phyloP scores from a whole-genome alignment of 1,140 invertebrate genomes.

The Chelonus insularis region DNA sequence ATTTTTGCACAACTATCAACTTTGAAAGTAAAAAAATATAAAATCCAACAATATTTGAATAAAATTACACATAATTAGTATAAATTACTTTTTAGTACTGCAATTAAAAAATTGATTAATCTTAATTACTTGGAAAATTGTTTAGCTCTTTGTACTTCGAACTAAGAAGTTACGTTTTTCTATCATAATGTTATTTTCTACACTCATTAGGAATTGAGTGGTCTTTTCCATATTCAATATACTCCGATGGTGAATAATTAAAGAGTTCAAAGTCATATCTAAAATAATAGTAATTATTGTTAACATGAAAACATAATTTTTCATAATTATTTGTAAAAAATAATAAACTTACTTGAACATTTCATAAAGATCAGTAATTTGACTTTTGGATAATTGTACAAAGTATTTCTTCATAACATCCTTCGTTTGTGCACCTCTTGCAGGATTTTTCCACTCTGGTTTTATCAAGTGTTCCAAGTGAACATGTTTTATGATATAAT shows the following conservation, averaged over 20 bases:
- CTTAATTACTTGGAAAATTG: no score
- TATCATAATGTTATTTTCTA: constrained; percentile 46
- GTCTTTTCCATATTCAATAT: constrained; percentile 68
- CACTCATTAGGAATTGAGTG: constrained; percentile 50
- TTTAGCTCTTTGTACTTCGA: no score
- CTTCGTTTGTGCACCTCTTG: constrained; percentile 71
- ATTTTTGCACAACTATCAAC: no score
- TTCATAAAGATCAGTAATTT: constrained; percentile 76
- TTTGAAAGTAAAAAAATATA: no score
- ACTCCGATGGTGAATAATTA: constrained; percentile 76
- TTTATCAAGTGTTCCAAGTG: constrained; percentile 75
- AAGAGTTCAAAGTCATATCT: constrained; percentile 85
- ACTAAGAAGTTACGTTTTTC: neutral
- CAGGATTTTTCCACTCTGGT: constrained; percentile 80
- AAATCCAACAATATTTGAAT: no score
- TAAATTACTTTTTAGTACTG: no score
- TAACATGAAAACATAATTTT: constrained; percentile 3
- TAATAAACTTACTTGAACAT: constrained; percentile 70
- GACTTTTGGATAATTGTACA: constrained; percentile 72
- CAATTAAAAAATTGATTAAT: no score
- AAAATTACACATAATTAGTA: no score
- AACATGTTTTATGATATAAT: constrained; percentile 77
- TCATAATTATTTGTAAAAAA: neutral
- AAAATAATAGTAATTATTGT: constrained; percentile 28
- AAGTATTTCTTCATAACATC: constrained; percentile 75